Evolutionary conservation across 2,888 invertebrate species (phyloP).

Genomic region (Epistrophe grossulariae): DNA sequence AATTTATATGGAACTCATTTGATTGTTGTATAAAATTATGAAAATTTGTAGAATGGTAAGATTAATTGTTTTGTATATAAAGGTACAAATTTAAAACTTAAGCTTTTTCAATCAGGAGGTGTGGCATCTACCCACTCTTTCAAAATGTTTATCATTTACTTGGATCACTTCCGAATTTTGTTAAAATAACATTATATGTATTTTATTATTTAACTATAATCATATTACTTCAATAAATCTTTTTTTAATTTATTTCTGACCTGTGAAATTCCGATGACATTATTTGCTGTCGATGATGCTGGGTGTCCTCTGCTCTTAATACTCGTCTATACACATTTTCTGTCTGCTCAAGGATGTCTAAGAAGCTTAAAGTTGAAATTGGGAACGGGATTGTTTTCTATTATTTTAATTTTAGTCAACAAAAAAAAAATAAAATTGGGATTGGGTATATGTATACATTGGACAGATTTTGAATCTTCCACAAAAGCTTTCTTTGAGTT

Average conservation of each 20-base stretch:
- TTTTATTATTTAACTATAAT: too few relatives aligned
- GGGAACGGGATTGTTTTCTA: conserved; percentile 68
- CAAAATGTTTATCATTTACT: too few relatives aligned
- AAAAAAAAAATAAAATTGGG: conserved; percentile 21
- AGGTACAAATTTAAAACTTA: too few relatives aligned
- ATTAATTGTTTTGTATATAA: too few relatives aligned
- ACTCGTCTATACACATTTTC: conserved; percentile 7
- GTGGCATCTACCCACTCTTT: too few relatives aligned
- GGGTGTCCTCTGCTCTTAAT: neutral
- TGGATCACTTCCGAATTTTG: too few relatives aligned
- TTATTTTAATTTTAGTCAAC: conserved; percentile 69
- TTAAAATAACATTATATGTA: too few relatives aligned
- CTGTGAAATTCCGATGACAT: conserved; percentile 19
- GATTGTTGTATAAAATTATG: too few relatives aligned
- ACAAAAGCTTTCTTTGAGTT: conserved; percentile 18
- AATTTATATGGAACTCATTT: too few relatives aligned
- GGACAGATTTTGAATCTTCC: neutral
- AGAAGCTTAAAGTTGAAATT: conserved; percentile 57
- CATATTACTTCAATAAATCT: neutral
- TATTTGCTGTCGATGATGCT: conserved; percentile 24
- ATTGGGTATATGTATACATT: neutral
- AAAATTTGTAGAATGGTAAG: too few relatives aligned
- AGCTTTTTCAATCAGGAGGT: too few relatives aligned
- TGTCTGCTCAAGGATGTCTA: conserved; percentile 41
- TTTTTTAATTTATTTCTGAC: neutral